Base-by-base conservation (phyloP, 2,888 invertebrate species). In the Druceiella hillmani region DNA sequence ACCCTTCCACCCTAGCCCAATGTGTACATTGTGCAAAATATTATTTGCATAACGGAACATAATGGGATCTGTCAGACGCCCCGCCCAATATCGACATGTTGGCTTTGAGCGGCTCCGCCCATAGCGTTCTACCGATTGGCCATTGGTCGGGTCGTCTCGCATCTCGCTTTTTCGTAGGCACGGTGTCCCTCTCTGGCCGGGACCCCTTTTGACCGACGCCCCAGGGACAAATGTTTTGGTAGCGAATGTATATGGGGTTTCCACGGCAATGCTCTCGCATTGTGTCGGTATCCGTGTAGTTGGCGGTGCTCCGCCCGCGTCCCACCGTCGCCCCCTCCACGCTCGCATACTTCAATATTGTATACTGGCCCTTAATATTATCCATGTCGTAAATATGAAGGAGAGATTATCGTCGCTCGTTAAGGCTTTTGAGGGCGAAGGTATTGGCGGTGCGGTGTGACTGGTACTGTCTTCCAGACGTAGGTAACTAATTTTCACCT, bases 21-120 rank as follows among this genome's bases (percentile, higher is more conserved):
- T 78, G 78, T 78, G 74, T 78, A 79, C 76, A 76, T 76, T 79
- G 78, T 76, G 75, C 76, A 76, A 75, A 78, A 78, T 78, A 79
- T 78, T 78, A 79, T 79, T 79, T 78, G 78, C 78, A 74, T 78
- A 76, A 72, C 76, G 72, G 73, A 70, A 70, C 68, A 68, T 71
- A 70, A 66, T 74, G 64, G 66, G 67, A 69, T 68, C 66, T 66
- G 63, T 55, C 59, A 67, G 62, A 59, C 69, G 66, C 69, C 28
- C 30, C 43, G 46, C 43, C 45, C 48, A 68, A 66, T 41, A 35
- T 34, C 70, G 73, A 72, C 71, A 71, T 71, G 69, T 70, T 69
- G 69, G 69, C 72, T 70, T 69, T 64, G 57, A 48, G 44, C 45
- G 51, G 55, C 67, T 54, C 67, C 71, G 64, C 71, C 71, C 62